phyloP scores from a whole-genome alignment of 2,888 invertebrate genomes.

The Lithosia quadra region DNA sequence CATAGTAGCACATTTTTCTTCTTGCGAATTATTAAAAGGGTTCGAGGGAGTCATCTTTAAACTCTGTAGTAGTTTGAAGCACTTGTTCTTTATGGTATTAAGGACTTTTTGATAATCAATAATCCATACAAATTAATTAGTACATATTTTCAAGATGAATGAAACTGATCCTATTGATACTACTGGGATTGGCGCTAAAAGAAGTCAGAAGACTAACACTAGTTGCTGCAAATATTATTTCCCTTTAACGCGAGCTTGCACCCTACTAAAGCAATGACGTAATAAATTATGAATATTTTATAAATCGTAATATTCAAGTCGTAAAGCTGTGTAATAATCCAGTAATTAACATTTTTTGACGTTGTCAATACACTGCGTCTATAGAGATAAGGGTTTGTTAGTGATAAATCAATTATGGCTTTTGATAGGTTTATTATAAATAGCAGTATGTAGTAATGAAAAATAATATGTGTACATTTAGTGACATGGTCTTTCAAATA shows the following conservation, averaged over 20 bases:
- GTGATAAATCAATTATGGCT: background rate
- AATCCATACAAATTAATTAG: too few species aligned
- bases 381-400: conserved; percentile 2
- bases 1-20: too few species aligned
- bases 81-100: background rate
- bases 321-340: background rate
- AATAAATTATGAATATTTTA: conserved; percentile 1
- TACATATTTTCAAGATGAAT: too few species aligned
- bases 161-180: too few species aligned
- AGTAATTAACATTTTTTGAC: conserved; percentile 4
- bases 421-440: background rate
- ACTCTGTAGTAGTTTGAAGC: background rate
- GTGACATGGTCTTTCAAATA: too few species aligned
- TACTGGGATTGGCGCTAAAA: too few species aligned
- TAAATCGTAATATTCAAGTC: background rate
- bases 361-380: conserved; percentile 6
- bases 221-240: background rate
- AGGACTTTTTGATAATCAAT: too few species aligned
- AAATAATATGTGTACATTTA: too few species aligned
- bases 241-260: background rate
- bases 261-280: background rate
- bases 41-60: too few species aligned
- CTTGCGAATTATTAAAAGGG: too few species aligned
- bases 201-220: background rate
- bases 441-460: background rate